Base-by-base conservation (phyloP, 2,888 invertebrate genomes). In the Gerris lacustris region DNA sequence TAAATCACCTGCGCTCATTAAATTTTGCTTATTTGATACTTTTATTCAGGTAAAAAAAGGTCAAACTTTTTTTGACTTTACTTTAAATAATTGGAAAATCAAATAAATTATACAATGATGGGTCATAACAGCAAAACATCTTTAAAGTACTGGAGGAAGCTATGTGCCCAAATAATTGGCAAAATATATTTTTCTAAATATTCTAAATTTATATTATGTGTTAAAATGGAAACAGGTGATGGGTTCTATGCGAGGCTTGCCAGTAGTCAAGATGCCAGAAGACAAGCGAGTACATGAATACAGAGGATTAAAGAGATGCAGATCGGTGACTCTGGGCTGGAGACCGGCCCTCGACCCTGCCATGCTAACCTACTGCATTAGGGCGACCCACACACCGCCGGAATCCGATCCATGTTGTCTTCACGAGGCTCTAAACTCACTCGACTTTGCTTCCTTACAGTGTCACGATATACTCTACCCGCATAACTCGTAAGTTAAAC, bases 301-400 rank as follows among this genome's bases (percentile, higher is more conserved):
- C 72, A 78, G 80, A 66, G 81, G 83, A 5, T 77, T 82, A 63
- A 76, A 81, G 71, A 79, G 78, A 18, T 86, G 86, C 76, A 80
- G 83, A 69, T 82, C 84, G n/a, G 81, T 83, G 4, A 84, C 83
- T 17, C 81, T 86, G 17, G 84, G 85, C 44, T 86, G 86, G 86
- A 79, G 84, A 72, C 81, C 84, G 6, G 82, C 84, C 1, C 82
- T 83, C 0, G 84, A 83, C 17, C 62, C 73, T 78, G 5, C 17
- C 71, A 74, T 2, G 74, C 75, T 2, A 76, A 75, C 75, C 63
- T 83, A 83, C 75, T 83, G 83, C 73, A 76, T 82, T 47, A 78
- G 79, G 55, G 79, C 81, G 5, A 80, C 45, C 67, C 68, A 6
- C n/a, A 67, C 17, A 70, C 73, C 73, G 64, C 70, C 73, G 11